phyloP scores from a whole-genome alignment of 2,797 vertebrate genomes.

The Silurus lanzhouensis region DNA sequence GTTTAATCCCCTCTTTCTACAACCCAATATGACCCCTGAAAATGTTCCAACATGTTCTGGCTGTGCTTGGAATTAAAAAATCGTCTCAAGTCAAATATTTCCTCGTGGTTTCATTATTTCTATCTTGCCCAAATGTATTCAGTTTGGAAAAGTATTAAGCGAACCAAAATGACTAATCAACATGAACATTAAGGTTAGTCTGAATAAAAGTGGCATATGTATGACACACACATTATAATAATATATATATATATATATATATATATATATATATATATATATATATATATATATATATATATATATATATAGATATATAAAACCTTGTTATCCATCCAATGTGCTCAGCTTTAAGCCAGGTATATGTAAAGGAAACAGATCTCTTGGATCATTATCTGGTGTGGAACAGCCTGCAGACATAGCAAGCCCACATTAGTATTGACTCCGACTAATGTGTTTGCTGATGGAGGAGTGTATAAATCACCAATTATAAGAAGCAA shows the following conservation, averaged over 20 bases:
- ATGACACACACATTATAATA: too few species aligned
- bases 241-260: too few species aligned
- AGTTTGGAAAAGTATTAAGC: neutral
- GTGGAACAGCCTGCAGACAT: slow-evolving; percentile 33
- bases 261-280: too few species aligned
- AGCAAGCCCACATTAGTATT: slow-evolving; percentile 32
- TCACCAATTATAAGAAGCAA: slow-evolving; percentile 30
- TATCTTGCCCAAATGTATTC: neutral
- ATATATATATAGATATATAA: neutral
- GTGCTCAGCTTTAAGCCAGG: neutral
- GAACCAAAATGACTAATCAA: neutral
- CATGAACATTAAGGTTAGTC: neutral
- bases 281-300: too few species aligned
- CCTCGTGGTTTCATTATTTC: neutral
- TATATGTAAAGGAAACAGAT: slow-evolving; percentile 22
- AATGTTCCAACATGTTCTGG: neutral
- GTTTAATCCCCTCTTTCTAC: neutral
- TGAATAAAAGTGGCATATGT: neutral
- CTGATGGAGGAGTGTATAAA: slow-evolving; percentile 37
- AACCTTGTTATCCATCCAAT: slow-evolving; percentile 1
- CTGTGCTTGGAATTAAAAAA: slow-evolving; percentile 8
- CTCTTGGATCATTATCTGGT: slow-evolving; percentile 30
- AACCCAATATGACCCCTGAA: neutral
- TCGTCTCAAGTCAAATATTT: neutral
- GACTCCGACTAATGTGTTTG: slow-evolving; percentile 44